A percentile compares a stretch with the other conserved stretches of the same genome.
These are phyloP conservation scores for Tachypleus tridentatus DNA, from an alignment of 1,140 invertebrate genomes.

Conservation along the genomic window DNA sequence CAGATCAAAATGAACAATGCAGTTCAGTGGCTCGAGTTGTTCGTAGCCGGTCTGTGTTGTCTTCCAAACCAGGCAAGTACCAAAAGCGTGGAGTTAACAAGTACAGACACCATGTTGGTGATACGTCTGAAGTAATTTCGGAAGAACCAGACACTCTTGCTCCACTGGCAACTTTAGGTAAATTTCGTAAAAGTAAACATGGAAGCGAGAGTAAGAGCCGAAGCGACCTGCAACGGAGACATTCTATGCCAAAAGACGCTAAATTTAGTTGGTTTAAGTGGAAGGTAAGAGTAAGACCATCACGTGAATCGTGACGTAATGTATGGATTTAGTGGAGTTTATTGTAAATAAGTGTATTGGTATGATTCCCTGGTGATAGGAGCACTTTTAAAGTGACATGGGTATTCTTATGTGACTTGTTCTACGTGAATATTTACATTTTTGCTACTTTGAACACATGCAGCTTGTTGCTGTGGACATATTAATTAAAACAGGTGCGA, in stretches of 20 bases:
- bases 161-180: constrained; percentile 12
- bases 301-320: neutral
- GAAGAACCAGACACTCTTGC: constrained; percentile 15
- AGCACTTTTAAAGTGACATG: too few relatives aligned
- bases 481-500: too few relatives aligned
- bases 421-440: too few relatives aligned
- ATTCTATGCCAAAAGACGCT: constrained; percentile 21
- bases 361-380: too few relatives aligned
- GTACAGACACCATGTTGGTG: neutral
- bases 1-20: constrained; percentile 9
- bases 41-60: constrained; percentile 17
- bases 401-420: too few relatives aligned
- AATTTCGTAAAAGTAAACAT: constrained; percentile 9
- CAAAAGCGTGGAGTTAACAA: constrained; percentile 4
- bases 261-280: constrained; percentile 22
- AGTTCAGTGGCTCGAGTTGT: constrained; percentile 5
- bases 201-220: constrained; percentile 2
- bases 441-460: too few relatives aligned
- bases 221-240: constrained; percentile 15
- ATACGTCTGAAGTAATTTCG: neutral
- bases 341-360: too few relatives aligned
- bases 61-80: constrained; percentile 9
- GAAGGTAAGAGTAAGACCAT: constrained; percentile 20
- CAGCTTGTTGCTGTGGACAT: too few relatives aligned
- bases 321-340: too few relatives aligned